phyloP scores from a whole-genome alignment of 1,140 invertebrate genomes.

The Ladona fulva region DNA sequence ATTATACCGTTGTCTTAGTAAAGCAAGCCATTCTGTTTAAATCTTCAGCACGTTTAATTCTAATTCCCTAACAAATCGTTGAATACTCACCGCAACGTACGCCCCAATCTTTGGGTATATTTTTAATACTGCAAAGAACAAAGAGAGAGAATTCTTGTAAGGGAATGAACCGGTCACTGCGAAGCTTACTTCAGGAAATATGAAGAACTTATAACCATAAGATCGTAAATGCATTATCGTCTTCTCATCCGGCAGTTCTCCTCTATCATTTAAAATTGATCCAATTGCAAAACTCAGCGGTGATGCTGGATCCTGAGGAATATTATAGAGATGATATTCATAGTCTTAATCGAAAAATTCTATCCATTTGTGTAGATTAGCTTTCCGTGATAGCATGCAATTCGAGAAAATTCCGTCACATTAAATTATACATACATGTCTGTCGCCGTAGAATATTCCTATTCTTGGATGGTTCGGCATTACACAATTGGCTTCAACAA shows the following conservation, averaged over 20 bases:
- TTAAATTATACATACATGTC: neutral
- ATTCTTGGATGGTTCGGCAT: neutral
- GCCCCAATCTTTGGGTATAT: neutral
- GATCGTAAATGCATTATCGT: neutral
- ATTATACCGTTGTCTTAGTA: no score
- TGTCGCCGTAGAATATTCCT: neutral
- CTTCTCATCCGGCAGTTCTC: neutral
- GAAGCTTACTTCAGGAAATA: neutral
- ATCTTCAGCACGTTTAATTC: no score
- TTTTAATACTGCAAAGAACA: neutral
- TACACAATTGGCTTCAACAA: neutral
- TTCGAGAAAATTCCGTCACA: neutral
- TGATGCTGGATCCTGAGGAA: neutral
- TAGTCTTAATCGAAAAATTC: neutral
- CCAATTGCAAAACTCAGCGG: neutral
- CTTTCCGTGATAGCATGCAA: neutral
- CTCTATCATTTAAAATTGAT: neutral
- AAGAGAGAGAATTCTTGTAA: neutral
- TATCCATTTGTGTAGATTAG: neutral
- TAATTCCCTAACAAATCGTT: no score
- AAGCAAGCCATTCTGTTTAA: no score
- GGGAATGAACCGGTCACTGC: neutral
- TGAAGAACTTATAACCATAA: neutral
- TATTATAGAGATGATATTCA: neutral
- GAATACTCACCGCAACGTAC: neutral